Base-by-base conservation (phyloP, 2,113 vertebrate genomes). In the Hassar affinis region DNA sequence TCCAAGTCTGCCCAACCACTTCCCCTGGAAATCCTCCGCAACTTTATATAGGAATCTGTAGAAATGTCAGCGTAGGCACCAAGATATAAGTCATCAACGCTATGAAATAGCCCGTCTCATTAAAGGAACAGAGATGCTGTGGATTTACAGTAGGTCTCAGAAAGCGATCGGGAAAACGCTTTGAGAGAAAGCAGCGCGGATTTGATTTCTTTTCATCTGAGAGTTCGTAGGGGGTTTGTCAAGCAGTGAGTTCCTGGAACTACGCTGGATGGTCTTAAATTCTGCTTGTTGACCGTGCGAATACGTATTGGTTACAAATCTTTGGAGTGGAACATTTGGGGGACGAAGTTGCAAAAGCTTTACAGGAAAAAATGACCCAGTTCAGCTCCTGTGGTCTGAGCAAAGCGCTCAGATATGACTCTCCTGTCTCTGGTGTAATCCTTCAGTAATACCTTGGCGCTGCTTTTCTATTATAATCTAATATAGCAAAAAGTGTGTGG, bases 131-230 rank as follows among this genome's bases (percentile, higher is more conserved):
- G 82, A 6, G 49, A 30, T 59, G 15, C 42, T 42, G 33, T 54
- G 57, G 74, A 79, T 82, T 86, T 81, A 85, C 64, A 66, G 56
- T 57, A 76, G 59, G 81, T 79, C 81, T 59, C 78, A 38, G 54
- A 77, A 74, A 30, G 11, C 33, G 20, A 57, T 27, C 64, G 11
- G 17, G 10, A 6, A 20, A 54, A n/a, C n/a, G n/a, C n/a, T n/a
- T n/a, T 47, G 30, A 56, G 11, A 45, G 38, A 47, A 54, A 76
- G 74, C 51, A 38, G 51, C 8, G 35, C 20, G 30, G 51, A 17
- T 64, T 69, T 38, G 51, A 17, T 64, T 69, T 38, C 20, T 80
- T 62, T 35, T 49, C 54, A 49, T 61, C 17, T 22, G 30, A 22
- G 47, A 38, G 20, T 25, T 17, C 12, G 52, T n/a, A 27, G 35